Base-by-base conservation (phyloP, 2,888 invertebrate genomes). In the Tromatobia lineatoria region DNA sequence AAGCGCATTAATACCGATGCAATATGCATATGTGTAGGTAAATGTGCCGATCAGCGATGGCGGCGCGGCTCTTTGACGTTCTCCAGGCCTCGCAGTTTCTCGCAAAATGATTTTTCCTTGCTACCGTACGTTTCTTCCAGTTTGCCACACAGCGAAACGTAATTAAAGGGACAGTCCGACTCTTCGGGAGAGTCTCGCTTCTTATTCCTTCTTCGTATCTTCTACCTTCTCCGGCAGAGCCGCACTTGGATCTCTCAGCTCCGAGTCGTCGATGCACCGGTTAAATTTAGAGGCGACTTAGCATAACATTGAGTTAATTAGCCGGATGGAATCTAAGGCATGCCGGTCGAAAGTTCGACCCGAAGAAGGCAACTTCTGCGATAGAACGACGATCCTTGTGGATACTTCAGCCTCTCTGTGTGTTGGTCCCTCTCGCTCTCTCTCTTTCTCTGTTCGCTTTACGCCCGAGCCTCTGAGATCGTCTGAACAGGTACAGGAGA, bases 241-340 rank as follows among this genome's bases (percentile, higher is more conserved):
- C 69, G 25, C 13, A n/a, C 67, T 71, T 23, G 34, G 64, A 45
- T 23, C 69, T 75, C 70, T 79, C 79, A 23, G 66, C 64, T 79
- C 34, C 38, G 38, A 10, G 82, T 70, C 80, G 74, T 77, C 83
- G 76, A 82, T 87, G 87, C 69, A 81, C 86, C 80, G 83, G 86
- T 89, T 92, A 91, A 92, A 91, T 92, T 92, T 91, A 91, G 91
- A 89, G 78, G 82, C 83, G 90, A 92, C 91, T 93, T 92, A 91
- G 91, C 92, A 92, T 93, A 92, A 92, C 91, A 91, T 90, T 88
- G 90, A 91, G 92, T 92, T 93, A 93, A 93, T 93, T 93, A 93
- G 92, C 88, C 88, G 88, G 88, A 86, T 85, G 92, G 93, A 93
- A 93, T 93, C 91, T 91, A 90, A 91, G 91, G 92, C 88, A 92